Base-by-base conservation (phyloP, 2,113 vertebrate genomes). In the Pagrus major region DNA sequence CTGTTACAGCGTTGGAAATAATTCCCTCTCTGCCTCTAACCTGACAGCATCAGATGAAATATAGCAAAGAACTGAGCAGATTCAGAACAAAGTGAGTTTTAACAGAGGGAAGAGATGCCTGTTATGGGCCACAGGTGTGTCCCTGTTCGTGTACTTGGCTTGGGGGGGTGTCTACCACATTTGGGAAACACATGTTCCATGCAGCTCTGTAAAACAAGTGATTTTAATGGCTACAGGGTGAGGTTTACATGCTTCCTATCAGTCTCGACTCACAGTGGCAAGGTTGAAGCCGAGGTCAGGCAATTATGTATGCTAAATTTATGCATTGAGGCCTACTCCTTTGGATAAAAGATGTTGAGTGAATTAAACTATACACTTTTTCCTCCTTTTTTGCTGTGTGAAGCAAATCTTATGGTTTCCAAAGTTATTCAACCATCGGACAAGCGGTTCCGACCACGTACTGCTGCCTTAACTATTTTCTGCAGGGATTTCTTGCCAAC, bases 131-230 rank as follows among this genome's bases (percentile, higher is more conserved):
- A 58, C 76, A 91, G 67, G 84, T 90, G 87, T 78, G 60, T 86
- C 59, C 59, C 31, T 78, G 79, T 81, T 83, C 59, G 44, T 82
- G 67, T 71, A 71, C 54, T 77, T 79, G 75, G 69, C 71, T 82
- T 46, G 10, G 46, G 44, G n/a, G 58, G 9, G 46, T 44, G 70
- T 83, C 58, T 54, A 58, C 39, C 41, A 87, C 85, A 92, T 93
- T 85, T 94, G 90, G 83, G 41, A 80, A 89, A 79, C 63, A 81
- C 78, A 78, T 93, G 91, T 76, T 54, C 47, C 33, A 65, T 56
- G 41, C 49, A 16, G 14, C 2, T 64, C 27, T 69, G 46, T 78
- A 58, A 69, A 89, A 87, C 81, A 88, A 71, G 75, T 78, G 75
- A 67, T 75, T 82, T 79, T 42, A 67, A 52, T 18, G 51, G 67